These are phyloP conservation scores for Zootermopsis nevadensis DNA, from an alignment of 2,888 invertebrate genomes.

Conservation along the genomic window DNA sequence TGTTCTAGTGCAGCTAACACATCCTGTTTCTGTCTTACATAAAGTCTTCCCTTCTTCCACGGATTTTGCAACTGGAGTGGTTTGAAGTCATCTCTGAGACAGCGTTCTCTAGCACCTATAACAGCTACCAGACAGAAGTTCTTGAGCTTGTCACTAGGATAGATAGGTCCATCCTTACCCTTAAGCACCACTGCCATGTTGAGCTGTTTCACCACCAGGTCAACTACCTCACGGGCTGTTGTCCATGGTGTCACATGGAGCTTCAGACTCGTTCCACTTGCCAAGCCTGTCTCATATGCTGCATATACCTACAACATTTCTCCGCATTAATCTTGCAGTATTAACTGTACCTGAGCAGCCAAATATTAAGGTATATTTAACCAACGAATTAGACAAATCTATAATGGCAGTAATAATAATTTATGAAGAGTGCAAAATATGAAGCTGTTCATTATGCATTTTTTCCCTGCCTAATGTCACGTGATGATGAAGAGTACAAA, in stretches of 20 bases:
- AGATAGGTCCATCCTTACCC: constrained; percentile 87
- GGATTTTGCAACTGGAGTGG: constrained; percentile 94
- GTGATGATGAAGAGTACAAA: too few species aligned
- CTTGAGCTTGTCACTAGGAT: constrained; percentile 82
- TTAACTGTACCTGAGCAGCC: too few species aligned
- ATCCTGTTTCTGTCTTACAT: constrained; percentile 91
- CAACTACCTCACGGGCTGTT: constrained; percentile 94
- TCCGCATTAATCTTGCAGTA: too few species aligned
- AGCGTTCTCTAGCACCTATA: constrained; percentile 93
- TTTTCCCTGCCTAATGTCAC: too few species aligned
- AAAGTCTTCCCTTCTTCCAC: constrained; percentile 93
- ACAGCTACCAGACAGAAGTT: constrained; percentile 96
- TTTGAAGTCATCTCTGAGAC: constrained; percentile 93
- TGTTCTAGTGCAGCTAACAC: constrained; percentile 89
- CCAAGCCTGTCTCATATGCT: constrained; percentile 95
- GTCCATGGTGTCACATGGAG: constrained; percentile 93
- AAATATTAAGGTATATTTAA: too few species aligned
- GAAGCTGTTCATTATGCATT: too few species aligned
- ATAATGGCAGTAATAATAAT: too few species aligned
- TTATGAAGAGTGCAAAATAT: too few species aligned
- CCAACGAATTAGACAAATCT: too few species aligned
- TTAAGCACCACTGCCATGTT: constrained; percentile 92
- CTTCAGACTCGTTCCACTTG: constrained; percentile 92
- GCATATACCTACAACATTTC: constrained; percentile 83
- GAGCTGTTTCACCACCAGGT: constrained; percentile 94